Conservation (phyloP, 2,113 vertebrate genomes). For the Corythornis vintsioides region DNA sequence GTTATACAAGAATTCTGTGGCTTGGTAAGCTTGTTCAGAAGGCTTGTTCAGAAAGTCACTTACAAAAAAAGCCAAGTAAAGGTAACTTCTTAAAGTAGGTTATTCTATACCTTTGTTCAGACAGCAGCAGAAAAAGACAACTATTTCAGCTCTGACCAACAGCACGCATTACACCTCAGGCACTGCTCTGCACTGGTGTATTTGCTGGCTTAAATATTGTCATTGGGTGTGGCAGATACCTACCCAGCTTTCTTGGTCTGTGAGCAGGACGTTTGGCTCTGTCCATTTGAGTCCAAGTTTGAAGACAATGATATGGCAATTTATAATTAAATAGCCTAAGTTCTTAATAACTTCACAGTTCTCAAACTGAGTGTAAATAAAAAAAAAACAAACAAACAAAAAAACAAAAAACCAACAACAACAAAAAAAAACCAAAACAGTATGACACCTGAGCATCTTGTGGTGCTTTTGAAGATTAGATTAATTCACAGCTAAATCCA, state of each 20-base stretch:
- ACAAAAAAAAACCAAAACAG: constrained; percentile 34
- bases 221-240: not conserved
- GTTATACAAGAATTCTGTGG: not conserved
- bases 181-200: rapidly evolving
- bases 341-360: constrained; percentile 11
- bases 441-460: not conserved
- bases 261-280: not conserved
- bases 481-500: not conserved
- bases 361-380: constrained; percentile 8
- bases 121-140: not conserved
- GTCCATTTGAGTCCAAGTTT: not conserved
- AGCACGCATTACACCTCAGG: not conserved
- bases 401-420: not conserved
- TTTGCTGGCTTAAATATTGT: not conserved
- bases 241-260: not conserved
- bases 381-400: not conserved
- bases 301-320: not conserved
- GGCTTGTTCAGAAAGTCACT: not conserved
- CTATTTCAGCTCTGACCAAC: not conserved
- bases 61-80: not conserved
- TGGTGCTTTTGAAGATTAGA: not conserved
- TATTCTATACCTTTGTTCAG: not conserved
- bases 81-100: not conserved
- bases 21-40: not conserved
- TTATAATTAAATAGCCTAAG: not conserved